These are phyloP conservation scores for Tribolium castaneum DNA, from an alignment of 1,140 invertebrate species.

Conservation along the genomic window DNA sequence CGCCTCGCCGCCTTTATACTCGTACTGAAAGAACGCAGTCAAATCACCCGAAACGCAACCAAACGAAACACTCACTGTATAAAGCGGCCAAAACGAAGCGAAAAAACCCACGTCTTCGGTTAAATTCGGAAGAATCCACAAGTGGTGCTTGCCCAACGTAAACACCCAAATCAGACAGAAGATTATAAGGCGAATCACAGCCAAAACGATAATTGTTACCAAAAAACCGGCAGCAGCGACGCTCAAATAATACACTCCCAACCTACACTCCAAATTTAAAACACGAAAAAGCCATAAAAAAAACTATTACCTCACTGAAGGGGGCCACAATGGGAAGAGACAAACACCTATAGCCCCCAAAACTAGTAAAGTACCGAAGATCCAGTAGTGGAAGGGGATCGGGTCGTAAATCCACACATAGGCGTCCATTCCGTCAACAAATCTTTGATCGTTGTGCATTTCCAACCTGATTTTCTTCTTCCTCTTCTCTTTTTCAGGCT, in stretches of 20 bases:
- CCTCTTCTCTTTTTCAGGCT: conserved; percentile 70
- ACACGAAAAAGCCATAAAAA: background rate
- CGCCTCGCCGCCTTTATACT: conserved; percentile 75
- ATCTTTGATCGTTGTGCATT: conserved; percentile 95
- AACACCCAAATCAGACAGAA: conserved; percentile 93
- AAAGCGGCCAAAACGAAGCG: conserved; percentile 98
- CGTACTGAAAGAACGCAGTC: conserved; percentile 70
- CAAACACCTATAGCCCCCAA: conserved; percentile 95
- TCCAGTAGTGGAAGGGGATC: conserved; percentile 95
- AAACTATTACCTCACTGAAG: conserved; percentile 78
- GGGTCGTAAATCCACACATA: conserved; percentile 99
- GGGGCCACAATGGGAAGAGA: conserved; percentile 98
- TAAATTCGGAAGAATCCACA: conserved; percentile 98
- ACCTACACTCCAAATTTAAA: conserved; percentile 64
- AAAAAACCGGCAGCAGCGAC: conserved; percentile 94
- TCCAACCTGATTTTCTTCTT: conserved; percentile 85
- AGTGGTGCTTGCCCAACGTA: conserved; percentile 90
- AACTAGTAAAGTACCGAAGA: conserved; percentile 92
- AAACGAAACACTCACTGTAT: conserved; percentile 75
- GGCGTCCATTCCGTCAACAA: conserved; percentile 93
- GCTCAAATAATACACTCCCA: conserved; percentile 97
- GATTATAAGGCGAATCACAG: conserved; percentile 88
- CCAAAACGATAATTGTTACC: conserved; percentile 90
- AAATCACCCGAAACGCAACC: no score
- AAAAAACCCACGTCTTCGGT: conserved; percentile 99